Conservation (phyloP, 2,888 invertebrate species). For the Monochamus alternatus region DNA sequence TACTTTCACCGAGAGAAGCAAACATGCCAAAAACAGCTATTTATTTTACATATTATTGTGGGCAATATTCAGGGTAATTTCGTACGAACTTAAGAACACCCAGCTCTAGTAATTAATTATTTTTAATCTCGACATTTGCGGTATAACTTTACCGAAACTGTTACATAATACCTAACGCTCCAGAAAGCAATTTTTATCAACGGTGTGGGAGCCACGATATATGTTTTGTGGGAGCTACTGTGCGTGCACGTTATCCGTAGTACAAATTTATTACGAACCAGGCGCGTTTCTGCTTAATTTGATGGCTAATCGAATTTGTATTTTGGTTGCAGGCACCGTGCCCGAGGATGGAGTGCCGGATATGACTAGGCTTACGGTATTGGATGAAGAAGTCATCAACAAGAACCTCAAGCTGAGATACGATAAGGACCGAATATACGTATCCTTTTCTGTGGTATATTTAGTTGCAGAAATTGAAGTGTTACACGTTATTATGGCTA, state of each 20-base stretch:
- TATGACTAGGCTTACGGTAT: constrained; percentile 92
- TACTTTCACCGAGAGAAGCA: too few relatives aligned
- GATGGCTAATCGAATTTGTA: constrained; percentile 22
- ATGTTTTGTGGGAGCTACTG: neutral
- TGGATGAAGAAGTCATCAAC: constrained; percentile 92
- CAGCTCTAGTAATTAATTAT: too few relatives aligned
- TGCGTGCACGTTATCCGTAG: neutral
- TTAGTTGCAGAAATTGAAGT: too few relatives aligned
- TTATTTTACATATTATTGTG: too few relatives aligned
- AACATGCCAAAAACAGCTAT: too few relatives aligned
- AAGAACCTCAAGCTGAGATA: constrained; percentile 89
- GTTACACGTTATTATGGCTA: too few relatives aligned
- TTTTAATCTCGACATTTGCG: too few relatives aligned
- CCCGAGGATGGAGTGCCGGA: constrained; percentile 88
- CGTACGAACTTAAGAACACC: too few relatives aligned
- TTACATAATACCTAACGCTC: constrained; percentile 4
- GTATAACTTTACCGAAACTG: neutral
- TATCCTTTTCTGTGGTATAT: constrained; percentile 80
- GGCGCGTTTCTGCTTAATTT: constrained; percentile 15
- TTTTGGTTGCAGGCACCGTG: constrained; percentile 64
- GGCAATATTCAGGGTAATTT: too few relatives aligned
- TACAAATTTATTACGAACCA: neutral
- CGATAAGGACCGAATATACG: constrained; percentile 88
- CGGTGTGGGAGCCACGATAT: neutral
- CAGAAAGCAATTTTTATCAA: constrained; percentile 20